A percentile compares a stretch with the other conserved stretches of the same genome.
phyloP scores from a whole-genome alignment of 2,113 vertebrate species.

The Prolemur simus region DNA sequence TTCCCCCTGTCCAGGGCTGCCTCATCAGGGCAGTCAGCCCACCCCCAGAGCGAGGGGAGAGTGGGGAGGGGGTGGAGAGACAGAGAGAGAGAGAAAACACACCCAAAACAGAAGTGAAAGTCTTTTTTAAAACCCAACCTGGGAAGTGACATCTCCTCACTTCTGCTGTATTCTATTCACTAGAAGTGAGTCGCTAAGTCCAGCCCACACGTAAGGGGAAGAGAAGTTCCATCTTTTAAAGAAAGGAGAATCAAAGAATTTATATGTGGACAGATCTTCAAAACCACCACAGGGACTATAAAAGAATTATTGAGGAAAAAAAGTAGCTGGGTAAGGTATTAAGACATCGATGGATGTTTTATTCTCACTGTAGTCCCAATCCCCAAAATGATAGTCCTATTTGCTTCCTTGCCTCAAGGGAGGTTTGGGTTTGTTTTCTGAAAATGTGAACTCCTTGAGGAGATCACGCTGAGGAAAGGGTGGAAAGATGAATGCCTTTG shows the following conservation, averaged over 20 bases:
- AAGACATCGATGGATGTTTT: neutral
- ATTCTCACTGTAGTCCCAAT: neutral
- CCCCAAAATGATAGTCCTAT: neutral
- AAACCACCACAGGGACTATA: neutral
- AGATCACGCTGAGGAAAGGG: neutral
- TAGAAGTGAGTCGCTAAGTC: neutral
- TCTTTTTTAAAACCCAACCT: neutral
- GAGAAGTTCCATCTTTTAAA: constrained; percentile 43
- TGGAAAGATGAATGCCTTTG: neutral
- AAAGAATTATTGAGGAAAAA: neutral
- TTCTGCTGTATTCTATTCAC: neutral
- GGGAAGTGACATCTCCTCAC: neutral
- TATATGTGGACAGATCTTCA: neutral
- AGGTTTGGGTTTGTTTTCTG: constrained; percentile 53
- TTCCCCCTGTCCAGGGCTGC: neutral
- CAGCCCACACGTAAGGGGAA: neutral
- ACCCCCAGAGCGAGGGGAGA: neutral
- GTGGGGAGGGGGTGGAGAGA: too few species aligned
- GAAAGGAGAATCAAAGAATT: neutral
- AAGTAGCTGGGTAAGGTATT: neutral
- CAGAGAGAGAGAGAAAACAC: accelerated
- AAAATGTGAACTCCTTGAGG: constrained; percentile 42
- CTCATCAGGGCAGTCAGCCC: neutral
- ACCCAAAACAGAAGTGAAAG: neutral
- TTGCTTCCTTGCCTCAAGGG: neutral